Percentiles rank a stretch among this genome's conserved stretches.
phyloP scores from a whole-genome alignment of 2,113 vertebrate species.

The Zosterops lateralis region DNA sequence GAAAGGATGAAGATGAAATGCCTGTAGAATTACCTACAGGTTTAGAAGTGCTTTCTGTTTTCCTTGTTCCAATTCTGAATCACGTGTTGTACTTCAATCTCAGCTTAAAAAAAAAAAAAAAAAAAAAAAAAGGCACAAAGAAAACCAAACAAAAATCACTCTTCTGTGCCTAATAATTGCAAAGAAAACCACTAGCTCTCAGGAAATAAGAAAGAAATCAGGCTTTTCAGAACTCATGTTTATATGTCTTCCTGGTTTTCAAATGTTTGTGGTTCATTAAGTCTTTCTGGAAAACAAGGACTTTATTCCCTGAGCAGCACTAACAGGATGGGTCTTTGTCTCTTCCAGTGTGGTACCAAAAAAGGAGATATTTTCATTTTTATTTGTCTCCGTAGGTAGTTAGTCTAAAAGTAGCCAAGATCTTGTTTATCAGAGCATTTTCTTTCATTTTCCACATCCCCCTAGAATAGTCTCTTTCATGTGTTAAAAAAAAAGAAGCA shows the following conservation, averaged over 20 bases:
- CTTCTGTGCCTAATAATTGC: neutral
- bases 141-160: neutral
- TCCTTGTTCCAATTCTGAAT: neutral
- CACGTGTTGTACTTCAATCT: neutral
- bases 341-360: neutral
- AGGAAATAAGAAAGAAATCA: neutral
- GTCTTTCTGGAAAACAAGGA: neutral
- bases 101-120: neutral
- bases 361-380: neutral
- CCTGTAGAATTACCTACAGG: neutral
- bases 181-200: neutral
- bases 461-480: neutral
- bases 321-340: neutral
- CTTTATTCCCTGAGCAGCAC: neutral
- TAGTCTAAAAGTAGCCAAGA: neutral
- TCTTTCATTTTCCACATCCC: neutral
- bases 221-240: neutral
- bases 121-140: neutral
- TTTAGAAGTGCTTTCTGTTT: neutral
- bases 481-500: neutral
- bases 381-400: neutral
- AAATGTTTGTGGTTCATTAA: neutral
- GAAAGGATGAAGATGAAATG: neutral
- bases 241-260: neutral
- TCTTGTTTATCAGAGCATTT: slow-evolving; percentile 5